Percentiles rank a stretch among this genome's conserved stretches.
These are phyloP conservation scores for Platycheirus rosarum DNA, from an alignment of 2,888 invertebrate species.

Conservation along the genomic window DNA sequence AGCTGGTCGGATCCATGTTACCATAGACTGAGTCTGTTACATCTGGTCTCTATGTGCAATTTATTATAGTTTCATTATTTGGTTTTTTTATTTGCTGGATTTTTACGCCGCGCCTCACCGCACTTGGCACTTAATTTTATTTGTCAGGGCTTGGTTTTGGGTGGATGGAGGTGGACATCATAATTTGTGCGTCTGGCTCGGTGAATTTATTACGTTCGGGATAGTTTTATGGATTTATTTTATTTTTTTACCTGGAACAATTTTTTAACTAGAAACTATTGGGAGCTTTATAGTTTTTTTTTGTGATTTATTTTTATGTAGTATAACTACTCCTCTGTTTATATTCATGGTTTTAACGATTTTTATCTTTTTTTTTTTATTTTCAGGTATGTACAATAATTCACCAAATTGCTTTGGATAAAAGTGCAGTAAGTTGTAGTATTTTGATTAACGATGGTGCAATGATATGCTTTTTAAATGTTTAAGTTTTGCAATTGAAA, in stretches of 20 bases:
- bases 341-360: constrained; percentile 5
- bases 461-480: too few relatives aligned
- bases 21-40: constrained; percentile 40
- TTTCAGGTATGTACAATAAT: constrained; percentile 45
- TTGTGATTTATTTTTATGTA: constrained; percentile 15
- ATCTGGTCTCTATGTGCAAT: constrained; percentile 60
- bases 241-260: constrained; percentile 42
- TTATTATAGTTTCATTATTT: constrained; percentile 49
- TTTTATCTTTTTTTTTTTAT: constrained; percentile 29
- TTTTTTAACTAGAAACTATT: constrained; percentile 28
- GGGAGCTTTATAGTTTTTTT: not conserved
- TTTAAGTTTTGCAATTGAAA: too few relatives aligned
- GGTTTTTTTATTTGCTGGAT: constrained; percentile 28
- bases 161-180: constrained; percentile 67
- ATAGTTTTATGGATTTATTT: constrained; percentile 29
- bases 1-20: constrained; percentile 20
- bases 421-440: not conserved
- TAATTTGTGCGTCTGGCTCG: constrained; percentile 76
- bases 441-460: not conserved
- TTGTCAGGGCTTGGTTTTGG: constrained; percentile 43
- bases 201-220: constrained; percentile 74
- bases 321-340: too few relatives aligned
- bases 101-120: constrained; percentile 27
- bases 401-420: constrained; percentile 1
- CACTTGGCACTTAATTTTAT: constrained; percentile 58